phyloP scores from a whole-genome alignment of 2,888 invertebrate species.

The Clivina fossor region DNA sequence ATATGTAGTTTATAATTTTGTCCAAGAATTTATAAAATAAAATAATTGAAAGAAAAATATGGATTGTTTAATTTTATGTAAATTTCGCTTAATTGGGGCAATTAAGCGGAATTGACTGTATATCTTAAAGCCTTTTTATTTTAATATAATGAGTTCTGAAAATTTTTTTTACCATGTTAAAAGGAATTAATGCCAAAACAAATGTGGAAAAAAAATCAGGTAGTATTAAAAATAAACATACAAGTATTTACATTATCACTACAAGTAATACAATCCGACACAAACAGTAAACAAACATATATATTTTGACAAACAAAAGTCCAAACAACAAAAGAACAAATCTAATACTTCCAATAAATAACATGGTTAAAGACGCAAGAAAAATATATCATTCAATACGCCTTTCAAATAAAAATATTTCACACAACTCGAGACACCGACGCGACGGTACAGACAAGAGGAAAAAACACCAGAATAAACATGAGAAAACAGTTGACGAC shows the following conservation, averaged over 20 bases:
- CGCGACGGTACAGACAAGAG: neutral
- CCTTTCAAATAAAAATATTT: slow-evolving; percentile 11
- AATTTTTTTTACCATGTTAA: too few relatives aligned
- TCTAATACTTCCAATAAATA: slow-evolving; percentile 16
- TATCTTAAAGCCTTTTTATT: too few relatives aligned
- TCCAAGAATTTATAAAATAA: too few relatives aligned
- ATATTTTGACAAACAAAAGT: slow-evolving; percentile 23
- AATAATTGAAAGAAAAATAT: too few relatives aligned
- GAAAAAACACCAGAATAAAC: slow-evolving; percentile 11
- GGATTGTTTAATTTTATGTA: too few relatives aligned
- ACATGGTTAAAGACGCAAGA: slow-evolving; percentile 16
- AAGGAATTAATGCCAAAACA: too few relatives aligned
- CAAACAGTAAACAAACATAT: slow-evolving; percentile 8
- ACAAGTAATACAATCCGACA: slow-evolving; percentile 1
- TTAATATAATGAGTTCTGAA: too few relatives aligned
- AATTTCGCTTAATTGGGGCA: too few relatives aligned
- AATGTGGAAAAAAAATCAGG: slow-evolving; percentile 1
- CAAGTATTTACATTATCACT: neutral
- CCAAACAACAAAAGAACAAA: slow-evolving; percentile 16
- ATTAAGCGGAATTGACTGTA: too few relatives aligned
- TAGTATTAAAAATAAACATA: too few relatives aligned
- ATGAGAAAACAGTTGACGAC: neutral
- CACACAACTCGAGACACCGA: neutral
- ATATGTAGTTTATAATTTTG: too few relatives aligned
- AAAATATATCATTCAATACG: slow-evolving; percentile 20